Conservation (phyloP, 37 sponge, comb jelly and placozoan genomes). For the Diacarnus erythraeanus region DNA sequence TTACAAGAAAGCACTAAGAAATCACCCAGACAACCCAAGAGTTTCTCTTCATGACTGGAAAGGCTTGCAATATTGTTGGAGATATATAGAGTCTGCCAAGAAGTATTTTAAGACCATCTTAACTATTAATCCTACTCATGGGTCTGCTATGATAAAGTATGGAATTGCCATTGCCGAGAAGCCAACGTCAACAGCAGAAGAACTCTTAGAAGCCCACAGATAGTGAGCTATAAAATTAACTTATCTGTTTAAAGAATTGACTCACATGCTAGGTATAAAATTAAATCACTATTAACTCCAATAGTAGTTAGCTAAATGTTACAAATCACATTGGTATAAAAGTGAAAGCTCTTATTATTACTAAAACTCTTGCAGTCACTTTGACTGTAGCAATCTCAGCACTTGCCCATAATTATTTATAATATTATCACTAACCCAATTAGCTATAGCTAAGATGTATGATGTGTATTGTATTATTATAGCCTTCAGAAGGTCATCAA, state of each 20-base stretch:
- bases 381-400: too few species aligned
- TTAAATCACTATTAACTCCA: too few species aligned
- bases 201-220: background rate
- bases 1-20: conserved; percentile 16
- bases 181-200: background rate
- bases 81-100: conserved; percentile 28
- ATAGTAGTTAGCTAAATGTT: too few species aligned
- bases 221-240: too few species aligned
- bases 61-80: conserved; percentile 12
- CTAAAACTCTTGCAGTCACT: too few species aligned
- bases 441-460: background rate
- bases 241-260: too few species aligned
- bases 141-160: conserved; percentile 6
- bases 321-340: too few species aligned
- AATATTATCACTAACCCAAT: too few species aligned
- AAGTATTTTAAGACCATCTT: conserved; percentile 30
- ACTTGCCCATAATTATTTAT: conserved; percentile 1
- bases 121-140: background rate
- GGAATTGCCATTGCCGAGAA: conserved; percentile 5
- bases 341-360: too few species aligned
- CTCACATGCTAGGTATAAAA: too few species aligned
- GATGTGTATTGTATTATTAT: background rate
- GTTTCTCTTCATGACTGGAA: conserved; percentile 44
- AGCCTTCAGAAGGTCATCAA: conserved; percentile 23
- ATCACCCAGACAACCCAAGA: conserved; percentile 27